A percentile compares a stretch with the other conserved stretches of the same genome.
These are phyloP conservation scores for Diacarnus erythraeanus DNA, from an alignment of 37 sponge, comb jelly and placozoan species.

Conservation along the genomic window DNA sequence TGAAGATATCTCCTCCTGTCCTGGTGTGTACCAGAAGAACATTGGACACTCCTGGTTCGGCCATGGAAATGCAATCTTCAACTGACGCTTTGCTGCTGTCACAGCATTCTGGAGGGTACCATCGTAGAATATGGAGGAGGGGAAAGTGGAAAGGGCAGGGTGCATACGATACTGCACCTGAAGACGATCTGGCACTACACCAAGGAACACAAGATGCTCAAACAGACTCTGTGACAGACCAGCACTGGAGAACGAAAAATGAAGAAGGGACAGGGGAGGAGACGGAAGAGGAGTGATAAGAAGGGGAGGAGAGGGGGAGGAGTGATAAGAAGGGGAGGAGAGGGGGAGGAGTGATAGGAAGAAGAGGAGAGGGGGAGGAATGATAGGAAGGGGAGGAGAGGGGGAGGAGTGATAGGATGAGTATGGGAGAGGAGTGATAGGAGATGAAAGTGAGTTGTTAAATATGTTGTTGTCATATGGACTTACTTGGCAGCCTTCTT, in stretches of 20 bases:
- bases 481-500: slow-evolving; percentile 94
- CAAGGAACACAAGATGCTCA: slow-evolving; percentile 86
- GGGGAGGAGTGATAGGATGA: too few species aligned
- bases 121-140: slow-evolving; percentile 92
- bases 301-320: not conserved
- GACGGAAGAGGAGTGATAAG: not conserved
- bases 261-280: too few species aligned
- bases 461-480: not conserved
- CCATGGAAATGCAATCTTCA: slow-evolving; percentile 85
- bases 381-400: not conserved
- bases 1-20: slow-evolving; percentile 94
- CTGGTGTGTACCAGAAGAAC: slow-evolving; percentile 90
- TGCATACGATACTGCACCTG: slow-evolving; percentile 98
- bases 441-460: not conserved
- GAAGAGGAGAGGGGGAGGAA: not conserved
- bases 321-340: not conserved
- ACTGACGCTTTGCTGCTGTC: slow-evolving; percentile 63
- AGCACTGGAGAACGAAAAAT: slow-evolving; percentile 82
- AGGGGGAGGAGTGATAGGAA: not conserved
- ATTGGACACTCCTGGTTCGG: slow-evolving; percentile 82
- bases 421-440: not conserved
- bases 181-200: slow-evolving; percentile 80
- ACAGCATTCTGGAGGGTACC: slow-evolving; percentile 97
- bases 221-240: slow-evolving; percentile 96
- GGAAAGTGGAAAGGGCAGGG: slow-evolving; percentile 88